phyloP scores from a whole-genome alignment of 2,113 vertebrate genomes.

The Oceanites oceanicus region DNA sequence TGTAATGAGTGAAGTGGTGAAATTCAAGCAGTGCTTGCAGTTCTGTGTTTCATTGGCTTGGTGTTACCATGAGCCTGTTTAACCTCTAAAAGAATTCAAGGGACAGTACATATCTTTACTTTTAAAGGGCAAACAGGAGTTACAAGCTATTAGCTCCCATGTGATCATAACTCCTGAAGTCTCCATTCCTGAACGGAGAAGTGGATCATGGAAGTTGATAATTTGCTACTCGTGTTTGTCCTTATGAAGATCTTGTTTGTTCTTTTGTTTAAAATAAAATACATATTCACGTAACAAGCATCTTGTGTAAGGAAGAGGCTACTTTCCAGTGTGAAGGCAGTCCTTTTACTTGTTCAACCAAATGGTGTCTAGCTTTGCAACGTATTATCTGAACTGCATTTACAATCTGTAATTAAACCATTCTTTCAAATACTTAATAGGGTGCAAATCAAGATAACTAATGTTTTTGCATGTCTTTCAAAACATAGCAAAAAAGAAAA shows the following conservation, averaged over 20 bases:
- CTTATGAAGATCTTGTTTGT: neutral
- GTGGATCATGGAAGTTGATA: neutral
- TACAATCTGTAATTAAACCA: neutral
- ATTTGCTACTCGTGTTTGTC: neutral
- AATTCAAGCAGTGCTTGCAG: neutral
- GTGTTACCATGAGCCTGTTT: neutral
- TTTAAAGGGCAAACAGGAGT: neutral
- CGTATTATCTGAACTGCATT: neutral
- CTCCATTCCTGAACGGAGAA: neutral
- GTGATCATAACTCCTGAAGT: neutral
- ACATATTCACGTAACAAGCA: neutral
- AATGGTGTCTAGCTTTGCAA: neutral
- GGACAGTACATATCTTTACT: neutral
- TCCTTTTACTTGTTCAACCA: neutral
- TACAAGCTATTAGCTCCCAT: neutral
- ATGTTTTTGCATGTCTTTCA: neutral
- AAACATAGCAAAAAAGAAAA: neutral
- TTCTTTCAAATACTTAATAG: neutral
- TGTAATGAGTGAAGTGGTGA: neutral
- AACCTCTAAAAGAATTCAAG: neutral
- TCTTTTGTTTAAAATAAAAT: neutral
- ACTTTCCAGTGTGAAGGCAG: neutral
- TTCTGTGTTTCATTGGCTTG: neutral
- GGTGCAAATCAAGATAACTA: neutral
- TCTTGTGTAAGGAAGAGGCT: neutral